These are phyloP conservation scores for Keiferia lycopersicella DNA, from an alignment of 2,888 invertebrate genomes.

Conservation along the genomic window DNA sequence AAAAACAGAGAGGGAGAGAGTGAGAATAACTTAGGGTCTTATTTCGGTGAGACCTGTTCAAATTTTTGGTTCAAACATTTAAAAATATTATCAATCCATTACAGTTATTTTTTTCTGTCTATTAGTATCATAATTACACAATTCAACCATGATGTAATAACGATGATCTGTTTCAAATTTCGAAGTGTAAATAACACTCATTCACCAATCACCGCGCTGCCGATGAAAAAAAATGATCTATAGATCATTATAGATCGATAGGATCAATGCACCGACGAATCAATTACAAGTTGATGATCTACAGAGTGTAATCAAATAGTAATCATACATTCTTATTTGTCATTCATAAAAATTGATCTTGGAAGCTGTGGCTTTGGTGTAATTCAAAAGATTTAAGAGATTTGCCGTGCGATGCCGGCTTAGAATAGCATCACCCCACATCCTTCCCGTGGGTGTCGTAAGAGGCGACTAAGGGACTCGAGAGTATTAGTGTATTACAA, in stretches of 20 bases:
- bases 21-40: no score
- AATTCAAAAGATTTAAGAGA: background rate
- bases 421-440: no score
- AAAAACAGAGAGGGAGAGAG: no score
- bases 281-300: conserved; percentile 68
- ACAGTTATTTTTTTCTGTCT: no score
- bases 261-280: conserved; percentile 52
- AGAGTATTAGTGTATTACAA: no score
- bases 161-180: conserved; percentile 9
- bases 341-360: conserved; percentile 70
- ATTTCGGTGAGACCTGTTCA: no score
- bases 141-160: background rate
- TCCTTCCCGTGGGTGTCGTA: no score
- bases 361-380: conserved; percentile 38
- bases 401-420: no score
- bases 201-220: conserved; percentile 6
- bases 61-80: no score
- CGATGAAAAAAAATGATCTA: conserved; percentile 39
- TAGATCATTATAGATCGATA: conserved; percentile 55
- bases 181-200: conserved; percentile 22
- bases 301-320: conserved; percentile 49
- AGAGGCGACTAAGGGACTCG: no score
- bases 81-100: no score
- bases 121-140: background rate
- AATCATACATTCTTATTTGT: conserved; percentile 74